phyloP scores from a whole-genome alignment of 2,797 vertebrate genomes.

The Dromococcyx pavoninus region DNA sequence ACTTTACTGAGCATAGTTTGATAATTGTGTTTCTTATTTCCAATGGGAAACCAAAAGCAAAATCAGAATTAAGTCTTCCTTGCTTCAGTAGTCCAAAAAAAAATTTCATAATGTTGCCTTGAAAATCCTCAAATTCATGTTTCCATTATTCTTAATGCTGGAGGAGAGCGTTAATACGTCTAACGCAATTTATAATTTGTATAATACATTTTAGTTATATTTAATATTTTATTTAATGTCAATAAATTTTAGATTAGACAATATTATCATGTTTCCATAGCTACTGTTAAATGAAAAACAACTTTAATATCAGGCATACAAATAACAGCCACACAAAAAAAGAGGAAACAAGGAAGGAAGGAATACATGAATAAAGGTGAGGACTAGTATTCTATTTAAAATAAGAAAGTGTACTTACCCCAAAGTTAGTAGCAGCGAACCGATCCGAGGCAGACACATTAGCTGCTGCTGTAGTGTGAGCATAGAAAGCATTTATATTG shows the following conservation, averaged over 20 bases:
- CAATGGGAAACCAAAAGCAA: not conserved
- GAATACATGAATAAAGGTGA: not conserved
- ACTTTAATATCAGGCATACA: not conserved
- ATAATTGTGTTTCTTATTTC: not conserved
- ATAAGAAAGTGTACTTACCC: slow-evolving; percentile 79
- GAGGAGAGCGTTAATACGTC: not conserved
- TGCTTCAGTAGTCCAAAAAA: not conserved
- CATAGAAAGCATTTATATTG: slow-evolving; percentile 97
- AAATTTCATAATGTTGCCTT: not conserved
- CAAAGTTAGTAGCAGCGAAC: slow-evolving; percentile 96
- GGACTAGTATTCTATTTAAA: not conserved
- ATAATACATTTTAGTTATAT: not conserved
- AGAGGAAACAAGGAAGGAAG: not conserved
- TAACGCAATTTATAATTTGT: not conserved
- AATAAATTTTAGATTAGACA: not conserved
- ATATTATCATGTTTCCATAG: not conserved
- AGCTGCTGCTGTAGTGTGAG: slow-evolving; percentile 89
- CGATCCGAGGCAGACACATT: slow-evolving; percentile 95
- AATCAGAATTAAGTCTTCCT: not conserved
- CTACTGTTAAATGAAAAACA: not conserved
- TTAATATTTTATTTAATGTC: not conserved
- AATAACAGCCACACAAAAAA: not conserved
- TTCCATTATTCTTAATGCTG: not conserved
- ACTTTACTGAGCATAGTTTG: not conserved
- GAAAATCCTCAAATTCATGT: not conserved